Conservation (phyloP, 2,888 invertebrate genomes). For the Steinernema carpocapsae region DNA sequence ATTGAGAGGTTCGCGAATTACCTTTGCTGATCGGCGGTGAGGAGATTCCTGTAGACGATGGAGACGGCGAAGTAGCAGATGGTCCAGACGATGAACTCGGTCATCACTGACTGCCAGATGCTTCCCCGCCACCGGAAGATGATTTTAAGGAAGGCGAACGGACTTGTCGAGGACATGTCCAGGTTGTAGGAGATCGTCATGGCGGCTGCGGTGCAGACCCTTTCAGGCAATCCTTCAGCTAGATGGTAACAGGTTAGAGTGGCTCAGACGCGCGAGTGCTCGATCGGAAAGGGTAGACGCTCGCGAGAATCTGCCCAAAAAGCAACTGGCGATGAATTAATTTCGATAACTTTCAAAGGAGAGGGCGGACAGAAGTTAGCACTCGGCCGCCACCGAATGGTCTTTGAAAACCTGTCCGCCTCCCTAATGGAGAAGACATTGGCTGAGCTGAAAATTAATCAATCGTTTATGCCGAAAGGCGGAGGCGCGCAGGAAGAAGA, state of each 20-base stretch:
- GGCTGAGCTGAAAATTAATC: conserved; percentile 7
- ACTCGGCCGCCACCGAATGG: not conserved
- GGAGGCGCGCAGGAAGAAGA: not conserved
- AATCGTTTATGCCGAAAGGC: conserved; percentile 13
- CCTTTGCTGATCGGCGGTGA: conserved; percentile 44
- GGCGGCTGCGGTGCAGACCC: not conserved
- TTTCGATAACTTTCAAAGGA: not conserved
- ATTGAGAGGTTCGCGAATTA: not conserved
- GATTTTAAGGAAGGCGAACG: conserved; percentile 52
- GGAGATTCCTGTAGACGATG: conserved; percentile 50
- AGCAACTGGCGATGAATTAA: not conserved
- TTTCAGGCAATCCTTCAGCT: too few species aligned
- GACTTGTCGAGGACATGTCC: conserved; percentile 54
- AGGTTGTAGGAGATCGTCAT: conserved; percentile 62
- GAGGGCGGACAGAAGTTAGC: not conserved
- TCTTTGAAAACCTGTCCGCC: conserved; percentile 25
- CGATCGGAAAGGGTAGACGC: too few species aligned
- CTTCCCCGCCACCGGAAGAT: conserved; percentile 61
- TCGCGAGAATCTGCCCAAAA: too few species aligned
- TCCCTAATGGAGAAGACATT: conserved; percentile 1
- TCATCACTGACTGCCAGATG: conserved; percentile 62
- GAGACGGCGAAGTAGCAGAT: conserved; percentile 52
- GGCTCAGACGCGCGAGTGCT: too few species aligned
- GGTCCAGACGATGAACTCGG: conserved; percentile 59
- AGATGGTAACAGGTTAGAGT: too few species aligned